Conservation (phyloP, 2,888 invertebrate species). For the Hirtodrosophila alboralis region DNA sequence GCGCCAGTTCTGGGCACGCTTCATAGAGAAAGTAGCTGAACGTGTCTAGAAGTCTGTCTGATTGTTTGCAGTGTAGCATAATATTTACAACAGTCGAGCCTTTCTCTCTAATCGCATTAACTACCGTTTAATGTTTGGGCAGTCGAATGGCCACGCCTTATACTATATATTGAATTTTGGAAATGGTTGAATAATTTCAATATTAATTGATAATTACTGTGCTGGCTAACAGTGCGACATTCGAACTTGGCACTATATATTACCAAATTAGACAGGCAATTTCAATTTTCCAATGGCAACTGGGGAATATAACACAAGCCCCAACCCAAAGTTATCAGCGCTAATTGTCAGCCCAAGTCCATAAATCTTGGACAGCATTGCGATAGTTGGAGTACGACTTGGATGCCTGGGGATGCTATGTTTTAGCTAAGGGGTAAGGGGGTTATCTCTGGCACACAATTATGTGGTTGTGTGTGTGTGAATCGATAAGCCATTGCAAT, state of each 20-base stretch:
- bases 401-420: constrained; percentile 27
- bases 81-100: constrained; percentile 57
- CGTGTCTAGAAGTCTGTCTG: constrained; percentile 15
- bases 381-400: constrained; percentile 39
- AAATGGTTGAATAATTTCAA: constrained; percentile 45
- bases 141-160: constrained; percentile 49
- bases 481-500: constrained; percentile 64
- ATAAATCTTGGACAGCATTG: constrained; percentile 60
- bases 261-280: constrained; percentile 73
- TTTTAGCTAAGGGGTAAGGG: constrained; percentile 14
- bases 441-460: constrained; percentile 70
- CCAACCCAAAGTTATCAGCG: constrained; percentile 61
- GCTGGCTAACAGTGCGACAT: constrained; percentile 25
- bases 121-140: constrained; percentile 75
- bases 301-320: constrained; percentile 13
- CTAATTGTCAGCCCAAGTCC: constrained; percentile 68
- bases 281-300: constrained; percentile 55
- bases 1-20: constrained; percentile 70
- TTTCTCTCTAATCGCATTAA: constrained; percentile 61
- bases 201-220: constrained; percentile 67
- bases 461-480: constrained; percentile 39
- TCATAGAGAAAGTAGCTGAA: constrained; percentile 46
- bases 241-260: constrained; percentile 62
- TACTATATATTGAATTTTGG: constrained; percentile 5
- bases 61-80: constrained; percentile 27